Conservation (phyloP, 2,888 invertebrate species). For the Xestoiulus laeticollis region DNA sequence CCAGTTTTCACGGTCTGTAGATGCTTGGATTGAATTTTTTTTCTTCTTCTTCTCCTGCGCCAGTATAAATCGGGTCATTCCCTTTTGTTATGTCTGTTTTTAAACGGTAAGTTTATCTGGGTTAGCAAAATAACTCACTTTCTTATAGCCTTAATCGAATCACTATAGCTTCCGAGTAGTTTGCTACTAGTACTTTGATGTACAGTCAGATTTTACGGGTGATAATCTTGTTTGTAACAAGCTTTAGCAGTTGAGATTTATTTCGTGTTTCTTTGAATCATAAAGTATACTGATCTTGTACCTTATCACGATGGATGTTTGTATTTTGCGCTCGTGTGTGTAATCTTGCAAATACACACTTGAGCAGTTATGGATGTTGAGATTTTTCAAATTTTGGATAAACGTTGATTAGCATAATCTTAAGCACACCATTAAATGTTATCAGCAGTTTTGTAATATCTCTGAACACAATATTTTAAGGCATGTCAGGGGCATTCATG, state of each 20-base stretch:
- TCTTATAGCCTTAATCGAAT: background rate
- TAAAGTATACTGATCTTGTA: too few relatives aligned
- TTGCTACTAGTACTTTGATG: background rate
- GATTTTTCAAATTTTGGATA: too few relatives aligned
- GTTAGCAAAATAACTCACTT: constrained; percentile 28
- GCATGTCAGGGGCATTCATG: too few relatives aligned
- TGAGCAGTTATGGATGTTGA: too few relatives aligned
- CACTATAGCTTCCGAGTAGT: background rate
- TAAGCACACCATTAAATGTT: too few relatives aligned
- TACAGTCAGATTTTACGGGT: background rate
- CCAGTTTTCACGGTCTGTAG: background rate
- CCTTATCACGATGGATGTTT: too few relatives aligned
- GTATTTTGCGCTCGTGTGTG: too few relatives aligned
- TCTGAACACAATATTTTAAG: background rate
- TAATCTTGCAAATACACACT: too few relatives aligned
- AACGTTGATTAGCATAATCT: too few relatives aligned
- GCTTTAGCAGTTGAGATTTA: background rate
- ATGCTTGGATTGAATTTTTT: background rate
- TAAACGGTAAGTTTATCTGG: constrained; percentile 11
- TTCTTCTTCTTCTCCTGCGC: background rate
- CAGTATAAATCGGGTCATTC: background rate
- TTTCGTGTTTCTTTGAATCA: too few relatives aligned
- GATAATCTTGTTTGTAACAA: background rate
- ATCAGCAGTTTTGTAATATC: background rate
- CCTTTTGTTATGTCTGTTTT: background rate